These are phyloP conservation scores for Motacilla alba DNA, from an alignment of 2,113 vertebrate species.

Conservation along the genomic window DNA sequence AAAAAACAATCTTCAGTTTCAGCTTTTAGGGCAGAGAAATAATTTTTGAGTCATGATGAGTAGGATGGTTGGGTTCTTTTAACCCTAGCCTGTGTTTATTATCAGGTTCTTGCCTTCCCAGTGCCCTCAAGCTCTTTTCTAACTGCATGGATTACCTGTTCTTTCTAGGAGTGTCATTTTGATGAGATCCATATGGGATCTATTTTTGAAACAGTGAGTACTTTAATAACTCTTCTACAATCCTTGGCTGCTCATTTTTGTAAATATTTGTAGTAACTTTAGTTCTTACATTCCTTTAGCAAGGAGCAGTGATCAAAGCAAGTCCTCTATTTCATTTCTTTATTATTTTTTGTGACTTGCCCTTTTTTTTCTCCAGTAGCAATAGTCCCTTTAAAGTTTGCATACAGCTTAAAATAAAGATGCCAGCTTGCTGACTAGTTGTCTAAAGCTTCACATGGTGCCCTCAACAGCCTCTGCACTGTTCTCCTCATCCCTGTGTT, in stretches of 20 bases:
- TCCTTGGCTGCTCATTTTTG: background rate
- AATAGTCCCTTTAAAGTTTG: background rate
- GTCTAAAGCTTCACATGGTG: background rate
- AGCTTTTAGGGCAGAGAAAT: background rate
- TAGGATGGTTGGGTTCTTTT: background rate
- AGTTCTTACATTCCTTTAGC: background rate
- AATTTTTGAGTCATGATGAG: background rate
- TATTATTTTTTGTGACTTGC: background rate
- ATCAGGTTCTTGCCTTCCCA: background rate
- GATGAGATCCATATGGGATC: background rate
- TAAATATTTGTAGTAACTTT: background rate
- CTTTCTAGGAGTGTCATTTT: background rate
- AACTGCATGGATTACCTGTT: background rate
- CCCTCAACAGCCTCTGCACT: background rate
- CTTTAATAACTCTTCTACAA: background rate
- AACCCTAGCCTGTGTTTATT: background rate
- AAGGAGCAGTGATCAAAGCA: background rate
- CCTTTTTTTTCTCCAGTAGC: background rate
- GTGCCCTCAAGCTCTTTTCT: background rate
- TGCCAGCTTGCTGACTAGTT: background rate
- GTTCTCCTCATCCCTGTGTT: background rate
- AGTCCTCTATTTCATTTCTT: background rate
- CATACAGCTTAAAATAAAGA: background rate
- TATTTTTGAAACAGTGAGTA: background rate
- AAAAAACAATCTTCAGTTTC: background rate